Evolutionary conservation across 2,888 invertebrate genomes (phyloP).

Genomic region (Allolobophora icterica): DNA sequence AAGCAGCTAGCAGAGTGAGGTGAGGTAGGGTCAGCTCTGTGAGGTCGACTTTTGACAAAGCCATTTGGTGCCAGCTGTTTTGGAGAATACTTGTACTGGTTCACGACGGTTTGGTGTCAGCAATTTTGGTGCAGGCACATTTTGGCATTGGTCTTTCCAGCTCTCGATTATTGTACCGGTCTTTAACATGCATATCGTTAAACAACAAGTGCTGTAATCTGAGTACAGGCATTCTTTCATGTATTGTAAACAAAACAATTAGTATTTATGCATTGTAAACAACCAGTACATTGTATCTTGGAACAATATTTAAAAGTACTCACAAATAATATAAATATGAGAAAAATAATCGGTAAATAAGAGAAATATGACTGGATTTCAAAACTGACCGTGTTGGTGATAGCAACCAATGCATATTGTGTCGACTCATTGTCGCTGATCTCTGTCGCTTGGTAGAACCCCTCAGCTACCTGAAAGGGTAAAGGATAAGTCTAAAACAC

Average conservation of each 20-base stretch:
- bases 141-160: background rate
- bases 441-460: background rate
- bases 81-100: background rate
- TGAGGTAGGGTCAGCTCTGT: background rate
- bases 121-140: background rate
- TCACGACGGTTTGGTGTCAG: background rate
- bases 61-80: background rate
- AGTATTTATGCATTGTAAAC: background rate
- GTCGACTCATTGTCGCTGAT: constrained; percentile 23
- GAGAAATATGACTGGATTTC: background rate
- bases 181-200: background rate
- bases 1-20: background rate
- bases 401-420: constrained; percentile 36
- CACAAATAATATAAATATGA: background rate
- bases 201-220: background rate
- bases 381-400: constrained; percentile 40
- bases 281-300: background rate
- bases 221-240: background rate
- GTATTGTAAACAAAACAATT: background rate
- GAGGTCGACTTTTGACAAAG: background rate
- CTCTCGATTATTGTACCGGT: background rate
- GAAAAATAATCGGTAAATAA: background rate
- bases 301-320: background rate
- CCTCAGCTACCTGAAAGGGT: background rate
- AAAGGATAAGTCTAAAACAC: background rate